These are phyloP conservation scores for Tromatobia lineatoria DNA, from an alignment of 2,888 invertebrate species.

Conservation along the genomic window DNA sequence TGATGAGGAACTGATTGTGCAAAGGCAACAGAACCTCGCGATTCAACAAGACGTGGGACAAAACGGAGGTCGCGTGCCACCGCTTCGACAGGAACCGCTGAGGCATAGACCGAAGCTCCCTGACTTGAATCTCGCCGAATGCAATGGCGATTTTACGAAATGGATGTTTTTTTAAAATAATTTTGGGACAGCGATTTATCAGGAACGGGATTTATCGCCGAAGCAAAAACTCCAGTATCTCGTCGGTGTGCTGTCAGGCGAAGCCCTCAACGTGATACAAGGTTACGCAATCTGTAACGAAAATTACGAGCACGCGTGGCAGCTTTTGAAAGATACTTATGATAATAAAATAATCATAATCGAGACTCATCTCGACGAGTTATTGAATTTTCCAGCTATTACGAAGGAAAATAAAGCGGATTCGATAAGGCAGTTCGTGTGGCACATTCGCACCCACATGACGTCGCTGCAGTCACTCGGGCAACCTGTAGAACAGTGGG, in stretches of 20 bases:
- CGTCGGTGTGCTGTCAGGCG: conserved; percentile 6
- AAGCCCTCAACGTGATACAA: too few species aligned
- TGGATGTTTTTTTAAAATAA: conserved; percentile 39
- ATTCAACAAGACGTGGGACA: too few species aligned
- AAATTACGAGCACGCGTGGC: too few species aligned
- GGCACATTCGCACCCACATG: conserved; percentile 56
- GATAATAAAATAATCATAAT: too few species aligned
- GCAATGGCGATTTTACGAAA: conserved; percentile 22
- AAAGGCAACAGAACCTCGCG: too few species aligned
- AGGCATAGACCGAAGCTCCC: conserved; percentile 31
- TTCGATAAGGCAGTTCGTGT: conserved; percentile 65
- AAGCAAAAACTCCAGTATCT: conserved; percentile 55
- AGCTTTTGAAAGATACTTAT: too few species aligned
- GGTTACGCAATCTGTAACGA: too few species aligned
- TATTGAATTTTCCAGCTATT: conserved; percentile 63
- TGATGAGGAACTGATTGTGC: too few species aligned
- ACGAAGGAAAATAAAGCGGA: conserved; percentile 53
- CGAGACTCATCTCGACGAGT: conserved; percentile 19
- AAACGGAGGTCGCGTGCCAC: too few species aligned
- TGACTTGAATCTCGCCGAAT: conserved; percentile 35
- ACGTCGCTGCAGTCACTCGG: conserved; percentile 69
- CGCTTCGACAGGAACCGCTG: too few species aligned
- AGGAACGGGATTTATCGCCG: conserved; percentile 10
- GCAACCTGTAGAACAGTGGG: conserved; percentile 73
- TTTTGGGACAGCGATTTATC: conserved; percentile 48